phyloP scores from a whole-genome alignment of 2,113 vertebrate species.

The Lophura nycthemera region DNA sequence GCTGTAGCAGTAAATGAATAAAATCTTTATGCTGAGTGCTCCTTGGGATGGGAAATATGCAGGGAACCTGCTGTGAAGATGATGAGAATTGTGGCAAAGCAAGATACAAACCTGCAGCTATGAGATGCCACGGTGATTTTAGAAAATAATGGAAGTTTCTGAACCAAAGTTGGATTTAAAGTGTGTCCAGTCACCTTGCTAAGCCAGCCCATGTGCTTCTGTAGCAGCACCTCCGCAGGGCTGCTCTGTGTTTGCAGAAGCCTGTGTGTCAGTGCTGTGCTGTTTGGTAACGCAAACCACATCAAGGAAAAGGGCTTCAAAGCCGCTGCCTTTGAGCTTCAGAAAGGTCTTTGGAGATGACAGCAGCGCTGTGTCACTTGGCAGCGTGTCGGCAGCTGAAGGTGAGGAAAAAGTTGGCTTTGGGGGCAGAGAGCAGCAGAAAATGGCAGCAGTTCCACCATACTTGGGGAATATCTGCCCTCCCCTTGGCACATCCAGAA shows the following conservation, averaged over 20 bases:
- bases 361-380: neutral
- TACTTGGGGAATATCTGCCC: neutral
- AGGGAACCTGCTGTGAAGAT: neutral
- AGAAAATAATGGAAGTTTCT: neutral
- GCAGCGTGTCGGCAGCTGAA: neutral
- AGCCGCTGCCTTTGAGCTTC: slow-evolving; percentile 4
- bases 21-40: neutral
- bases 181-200: neutral
- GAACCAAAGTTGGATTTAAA: neutral
- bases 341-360: neutral
- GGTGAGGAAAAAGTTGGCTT: neutral
- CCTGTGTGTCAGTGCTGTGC: neutral
- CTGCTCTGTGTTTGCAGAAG: neutral
- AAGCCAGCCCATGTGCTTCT: neutral
- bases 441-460: neutral
- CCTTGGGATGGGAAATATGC: neutral
- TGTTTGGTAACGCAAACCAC: neutral
- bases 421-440: neutral
- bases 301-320: slow-evolving; percentile 10
- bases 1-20: neutral
- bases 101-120: neutral
- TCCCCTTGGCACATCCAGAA: neutral
- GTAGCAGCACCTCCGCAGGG: neutral
- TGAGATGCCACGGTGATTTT: neutral
- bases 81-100: slow-evolving; percentile 32